Conservation (phyloP, 2,797 vertebrate species). For the Mionectes olivaceus region DNA sequence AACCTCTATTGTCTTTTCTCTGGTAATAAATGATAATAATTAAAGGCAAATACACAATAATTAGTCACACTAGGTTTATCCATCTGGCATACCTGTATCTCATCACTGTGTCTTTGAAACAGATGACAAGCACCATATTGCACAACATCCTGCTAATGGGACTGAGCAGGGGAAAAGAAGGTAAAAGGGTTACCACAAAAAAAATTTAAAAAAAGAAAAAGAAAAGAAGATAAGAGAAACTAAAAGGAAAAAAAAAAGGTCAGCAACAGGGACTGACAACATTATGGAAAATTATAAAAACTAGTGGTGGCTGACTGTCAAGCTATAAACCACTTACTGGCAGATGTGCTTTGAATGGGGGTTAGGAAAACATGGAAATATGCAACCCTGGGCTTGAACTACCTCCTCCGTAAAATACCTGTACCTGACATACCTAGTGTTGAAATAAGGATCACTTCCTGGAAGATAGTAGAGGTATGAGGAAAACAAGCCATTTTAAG, state of each 20-base stretch:
- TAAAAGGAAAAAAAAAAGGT: not conserved
- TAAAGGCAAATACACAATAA: conserved; percentile 92
- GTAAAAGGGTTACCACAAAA: conserved; percentile 67
- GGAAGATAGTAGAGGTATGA: not conserved
- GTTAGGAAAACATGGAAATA: not conserved
- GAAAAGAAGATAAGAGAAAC: not conserved
- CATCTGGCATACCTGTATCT: conserved; percentile 89
- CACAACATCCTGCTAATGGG: conserved; percentile 79
- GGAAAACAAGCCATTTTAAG: not conserved
- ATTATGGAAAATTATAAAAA: not conserved
- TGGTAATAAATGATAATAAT: conserved; percentile 92
- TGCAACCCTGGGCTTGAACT: not conserved
- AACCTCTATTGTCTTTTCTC: conserved; percentile 88
- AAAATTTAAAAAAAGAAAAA: not conserved
- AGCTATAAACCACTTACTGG: not conserved
- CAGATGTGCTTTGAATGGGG: conserved; percentile 28
- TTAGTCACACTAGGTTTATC: conserved; percentile 92
- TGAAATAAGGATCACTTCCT: not conserved
- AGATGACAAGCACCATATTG: conserved; percentile 86
- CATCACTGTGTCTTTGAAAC: conserved; percentile 82
- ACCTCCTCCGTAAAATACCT: not conserved
- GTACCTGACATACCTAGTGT: not conserved
- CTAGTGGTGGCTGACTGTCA: conserved; percentile 10
- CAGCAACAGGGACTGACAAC: conserved; percentile 1
- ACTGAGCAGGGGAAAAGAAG: conserved; percentile 70